These are phyloP conservation scores for Gallinago media DNA, from an alignment of 2,113 vertebrate species.

Conservation along the genomic window DNA sequence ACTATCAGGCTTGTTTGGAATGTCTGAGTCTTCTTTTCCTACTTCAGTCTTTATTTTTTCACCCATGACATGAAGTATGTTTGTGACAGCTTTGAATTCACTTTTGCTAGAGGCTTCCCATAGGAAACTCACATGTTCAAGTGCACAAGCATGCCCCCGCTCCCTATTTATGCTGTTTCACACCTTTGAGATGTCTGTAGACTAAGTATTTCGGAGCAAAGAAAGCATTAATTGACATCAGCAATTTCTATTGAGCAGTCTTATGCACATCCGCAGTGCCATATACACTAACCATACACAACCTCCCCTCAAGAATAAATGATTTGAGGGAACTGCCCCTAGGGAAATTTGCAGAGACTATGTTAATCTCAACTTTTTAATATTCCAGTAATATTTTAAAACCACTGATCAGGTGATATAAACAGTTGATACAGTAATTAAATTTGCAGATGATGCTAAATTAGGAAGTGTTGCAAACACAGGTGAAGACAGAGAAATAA, in stretches of 20 bases:
- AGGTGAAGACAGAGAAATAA: background rate
- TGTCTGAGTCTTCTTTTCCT: background rate
- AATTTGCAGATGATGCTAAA: constrained; percentile 51
- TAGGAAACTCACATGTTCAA: background rate
- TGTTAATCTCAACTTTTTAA: background rate
- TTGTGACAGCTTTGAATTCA: background rate
- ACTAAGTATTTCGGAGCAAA: background rate
- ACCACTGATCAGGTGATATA: background rate
- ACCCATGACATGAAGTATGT: background rate
- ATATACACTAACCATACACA: background rate
- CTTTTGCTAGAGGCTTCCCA: background rate
- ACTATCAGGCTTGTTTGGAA: background rate
- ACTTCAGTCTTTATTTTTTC: background rate
- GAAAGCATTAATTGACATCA: background rate
- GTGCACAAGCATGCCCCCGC: background rate
- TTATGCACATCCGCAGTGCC: background rate
- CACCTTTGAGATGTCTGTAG: background rate
- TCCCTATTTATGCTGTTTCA: background rate
- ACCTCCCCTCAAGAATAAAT: background rate
- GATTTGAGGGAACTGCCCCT: background rate
- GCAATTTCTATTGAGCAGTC: background rate
- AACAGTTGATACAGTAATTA: constrained; percentile 15
- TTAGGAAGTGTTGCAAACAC: background rate
- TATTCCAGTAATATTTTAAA: constrained; percentile 24
- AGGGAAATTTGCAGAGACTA: background rate